These are phyloP conservation scores for Melangyna quadrimaculata DNA, from an alignment of 2,888 invertebrate genomes.

Conservation along the genomic window DNA sequence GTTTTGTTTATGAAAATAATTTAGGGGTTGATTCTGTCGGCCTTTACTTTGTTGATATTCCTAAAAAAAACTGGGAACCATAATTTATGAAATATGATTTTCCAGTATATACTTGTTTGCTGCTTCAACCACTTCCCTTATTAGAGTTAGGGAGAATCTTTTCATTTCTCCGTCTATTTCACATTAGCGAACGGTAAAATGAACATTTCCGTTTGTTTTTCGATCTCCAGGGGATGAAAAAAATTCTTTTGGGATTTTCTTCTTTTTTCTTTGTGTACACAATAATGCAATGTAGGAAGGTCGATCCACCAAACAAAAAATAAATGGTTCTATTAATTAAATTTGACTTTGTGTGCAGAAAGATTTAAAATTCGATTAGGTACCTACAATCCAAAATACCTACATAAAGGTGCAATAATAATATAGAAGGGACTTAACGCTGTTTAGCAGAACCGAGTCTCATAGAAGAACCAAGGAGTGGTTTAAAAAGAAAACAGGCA, in stretches of 20 bases:
- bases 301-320: constrained; percentile 10
- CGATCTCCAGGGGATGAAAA: constrained; percentile 49
- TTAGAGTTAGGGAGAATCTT: background rate
- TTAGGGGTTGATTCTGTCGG: constrained; percentile 27
- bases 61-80: constrained; percentile 32
- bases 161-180: background rate
- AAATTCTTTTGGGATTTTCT: constrained; percentile 51
- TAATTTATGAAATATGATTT: constrained; percentile 67
- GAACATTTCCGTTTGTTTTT: constrained; percentile 57
- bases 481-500: no score
- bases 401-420: no score
- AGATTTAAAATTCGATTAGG: constrained; percentile 24
- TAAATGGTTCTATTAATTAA: constrained; percentile 56
- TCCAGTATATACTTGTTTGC: constrained; percentile 10
- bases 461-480: no score
- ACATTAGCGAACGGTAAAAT: constrained; percentile 42
- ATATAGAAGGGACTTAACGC: no score
- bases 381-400: no score
- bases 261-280: constrained; percentile 13
- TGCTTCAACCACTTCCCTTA: constrained; percentile 29
- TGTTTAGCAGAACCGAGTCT: no score
- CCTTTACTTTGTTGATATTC: background rate
- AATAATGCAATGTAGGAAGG: background rate
- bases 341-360: constrained; percentile 47
- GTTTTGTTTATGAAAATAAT: constrained; percentile 2